Base-by-base conservation (phyloP, 2,888 invertebrate species). In the Andrena camellia region DNA sequence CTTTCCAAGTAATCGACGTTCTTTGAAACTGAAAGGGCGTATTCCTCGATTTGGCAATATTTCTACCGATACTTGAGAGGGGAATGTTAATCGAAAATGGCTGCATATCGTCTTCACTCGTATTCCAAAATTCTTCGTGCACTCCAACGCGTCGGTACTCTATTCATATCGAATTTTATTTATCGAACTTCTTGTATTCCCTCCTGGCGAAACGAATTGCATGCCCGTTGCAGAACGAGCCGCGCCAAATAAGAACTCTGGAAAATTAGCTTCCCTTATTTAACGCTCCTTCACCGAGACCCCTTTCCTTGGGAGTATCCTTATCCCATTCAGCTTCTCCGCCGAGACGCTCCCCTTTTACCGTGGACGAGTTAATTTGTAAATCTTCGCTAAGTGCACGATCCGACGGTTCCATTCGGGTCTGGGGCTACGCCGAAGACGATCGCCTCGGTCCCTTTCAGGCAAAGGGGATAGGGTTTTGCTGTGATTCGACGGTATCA, bases 371-470 rank as follows among this genome's bases (percentile, higher is more conserved):
- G 69, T 70, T 80, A 76, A 76, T 81, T 80, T 81, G 81, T 81
- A 81, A 81, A 76, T 81, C 60, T 72, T 68, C 76, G 69, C 59
- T 81, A 76, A 83, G 68, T 71, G 73, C 75, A 82, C 74, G 73
- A 67, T 54, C 69, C 74, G 62, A 50, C 17, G 57, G 78, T 23
- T 50, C 42, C 35, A 68, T 81, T 81, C 72, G 29, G 10, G 1
- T 26, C 17, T 26, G 52, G 54, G 62, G 69, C 69, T 20, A 59
- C 74, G 69, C 29, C 29, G 63, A 54, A 62, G 59, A 66, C 69
- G 79, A 69, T 81, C 78, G 69, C 42, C 54, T 71, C 42, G 33
- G 33, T 67, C 29, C 66, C 26, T 68, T 67, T 57, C 62, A 54
- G 52, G 29, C 13, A 8, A 71, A 68, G 71, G 59, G 74, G 23